phyloP scores from a whole-genome alignment of 2,888 invertebrate species.

The Eupithecia subfuscata region DNA sequence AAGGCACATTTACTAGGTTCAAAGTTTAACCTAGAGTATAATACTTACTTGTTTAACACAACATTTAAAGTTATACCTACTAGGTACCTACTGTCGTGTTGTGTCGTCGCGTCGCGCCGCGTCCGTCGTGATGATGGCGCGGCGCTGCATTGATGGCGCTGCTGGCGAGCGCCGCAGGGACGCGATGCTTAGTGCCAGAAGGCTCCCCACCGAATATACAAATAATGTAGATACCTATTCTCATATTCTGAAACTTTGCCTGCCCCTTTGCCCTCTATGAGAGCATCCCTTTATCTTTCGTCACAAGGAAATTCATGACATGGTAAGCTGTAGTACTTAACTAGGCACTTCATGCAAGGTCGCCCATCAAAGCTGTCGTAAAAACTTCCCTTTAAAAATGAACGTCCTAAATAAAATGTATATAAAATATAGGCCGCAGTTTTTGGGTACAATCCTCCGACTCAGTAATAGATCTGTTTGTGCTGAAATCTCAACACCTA shows the following conservation, averaged over 20 bases:
- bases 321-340: not conserved
- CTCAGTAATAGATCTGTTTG: not conserved
- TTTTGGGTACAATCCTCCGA: not conserved
- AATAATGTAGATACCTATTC: not conserved
- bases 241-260: not conserved
- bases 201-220: not conserved
- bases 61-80: too few species aligned
- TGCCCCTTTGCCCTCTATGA: not conserved
- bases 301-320: not conserved
- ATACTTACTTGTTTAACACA: too few species aligned
- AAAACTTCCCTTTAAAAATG: not conserved
- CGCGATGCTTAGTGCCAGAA: not conserved
- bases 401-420: too few species aligned
- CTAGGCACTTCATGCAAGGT: not conserved
- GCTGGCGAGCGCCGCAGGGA: too few species aligned
- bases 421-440: too few species aligned
- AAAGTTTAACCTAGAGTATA: too few species aligned
- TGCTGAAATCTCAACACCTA: not conserved
- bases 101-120: too few species aligned
- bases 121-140: too few species aligned
- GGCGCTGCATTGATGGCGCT: too few species aligned
- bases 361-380: not conserved
- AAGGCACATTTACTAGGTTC: too few species aligned
- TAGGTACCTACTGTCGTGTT: too few species aligned
- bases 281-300: not conserved